Percentiles rank a stretch among this genome's conserved stretches.
Evolutionary conservation across 2,888 invertebrate species (phyloP).

Genomic region (Vesta saturnalis): DNA sequence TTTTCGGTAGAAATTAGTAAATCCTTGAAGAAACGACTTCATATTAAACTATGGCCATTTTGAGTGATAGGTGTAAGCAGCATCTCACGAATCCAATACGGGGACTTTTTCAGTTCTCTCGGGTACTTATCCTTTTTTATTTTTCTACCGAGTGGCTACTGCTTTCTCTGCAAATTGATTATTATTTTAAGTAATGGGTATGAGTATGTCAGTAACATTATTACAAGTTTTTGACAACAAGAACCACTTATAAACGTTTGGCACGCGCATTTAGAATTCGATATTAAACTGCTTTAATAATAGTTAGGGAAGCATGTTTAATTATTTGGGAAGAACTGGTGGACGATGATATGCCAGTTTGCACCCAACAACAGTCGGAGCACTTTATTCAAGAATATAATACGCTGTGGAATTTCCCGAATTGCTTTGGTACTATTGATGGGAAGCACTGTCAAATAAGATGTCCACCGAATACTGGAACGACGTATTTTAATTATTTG

Average conservation of each 20-base stretch:
- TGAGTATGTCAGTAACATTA: too few relatives aligned
- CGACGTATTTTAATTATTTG: slow-evolving; percentile 18
- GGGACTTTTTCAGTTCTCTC: slow-evolving; percentile 13
- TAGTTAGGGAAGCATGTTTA: too few relatives aligned
- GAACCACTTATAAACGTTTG: slow-evolving; percentile 17
- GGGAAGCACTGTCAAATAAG: slow-evolving; percentile 43
- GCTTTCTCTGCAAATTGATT: too few relatives aligned
- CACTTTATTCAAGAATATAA: too few relatives aligned
- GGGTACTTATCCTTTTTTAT: slow-evolving; percentile 21
- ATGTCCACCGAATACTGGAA: slow-evolving; percentile 36
- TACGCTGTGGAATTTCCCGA: too few relatives aligned
- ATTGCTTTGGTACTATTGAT: too few relatives aligned
- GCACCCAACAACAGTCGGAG: too few relatives aligned
- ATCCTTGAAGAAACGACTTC: slow-evolving; percentile 25
- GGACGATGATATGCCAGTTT: slow-evolving; percentile 38
- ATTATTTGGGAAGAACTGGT: too few relatives aligned
- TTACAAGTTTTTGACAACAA: too few relatives aligned
- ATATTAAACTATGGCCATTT: slow-evolving; percentile 6
- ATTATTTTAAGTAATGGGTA: too few relatives aligned
- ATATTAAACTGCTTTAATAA: slow-evolving; percentile 40
- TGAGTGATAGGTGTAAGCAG: slow-evolving; percentile 8
- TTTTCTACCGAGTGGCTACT: slow-evolving; percentile 24
- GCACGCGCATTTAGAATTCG: slow-evolving; percentile 27
- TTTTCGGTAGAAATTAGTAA: too few relatives aligned
- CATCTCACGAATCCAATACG: slow-evolving; percentile 18